Conservation (phyloP, 2,888 invertebrate genomes). For the Microchrysa polita region DNA sequence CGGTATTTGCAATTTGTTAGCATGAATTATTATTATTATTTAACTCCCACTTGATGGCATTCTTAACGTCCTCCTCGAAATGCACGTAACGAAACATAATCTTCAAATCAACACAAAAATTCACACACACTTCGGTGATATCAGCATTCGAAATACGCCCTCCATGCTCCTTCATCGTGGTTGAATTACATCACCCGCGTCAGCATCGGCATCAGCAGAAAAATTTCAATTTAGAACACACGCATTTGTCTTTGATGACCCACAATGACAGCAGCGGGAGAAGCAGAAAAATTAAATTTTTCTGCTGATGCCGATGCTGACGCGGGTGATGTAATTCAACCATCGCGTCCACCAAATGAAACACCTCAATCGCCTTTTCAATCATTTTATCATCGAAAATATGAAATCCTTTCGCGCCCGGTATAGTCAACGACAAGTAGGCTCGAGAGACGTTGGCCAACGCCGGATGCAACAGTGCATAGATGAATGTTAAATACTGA, state of each 20-base stretch:
- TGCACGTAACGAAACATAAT: slow-evolving; percentile 62
- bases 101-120: slow-evolving; percentile 61
- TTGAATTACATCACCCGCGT: too few relatives aligned
- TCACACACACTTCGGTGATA: slow-evolving; percentile 59
- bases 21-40: too few relatives aligned
- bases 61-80: slow-evolving; percentile 58
- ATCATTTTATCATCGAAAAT: slow-evolving; percentile 62
- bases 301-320: too few relatives aligned
- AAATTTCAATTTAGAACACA: too few relatives aligned
- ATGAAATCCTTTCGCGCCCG: slow-evolving; percentile 61
- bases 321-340: too few relatives aligned
- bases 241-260: too few relatives aligned
- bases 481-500: too few relatives aligned
- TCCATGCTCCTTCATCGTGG: too few relatives aligned
- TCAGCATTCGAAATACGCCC: slow-evolving; percentile 60
- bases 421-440: too few relatives aligned
- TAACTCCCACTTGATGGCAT: slow-evolving; percentile 58
- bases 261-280: slow-evolving; percentile 52
- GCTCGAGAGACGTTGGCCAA: slow-evolving; percentile 58
- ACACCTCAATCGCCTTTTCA: slow-evolving; percentile 57
- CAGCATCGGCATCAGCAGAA: too few relatives aligned
- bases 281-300: slow-evolving; percentile 46
- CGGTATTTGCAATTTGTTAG: too few relatives aligned
- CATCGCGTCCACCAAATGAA: slow-evolving; percentile 56
- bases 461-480: slow-evolving; percentile 56